These are phyloP conservation scores for Phrynocephalus forsythii DNA, from an alignment of 2,797 vertebrate species.

Conservation along the genomic window DNA sequence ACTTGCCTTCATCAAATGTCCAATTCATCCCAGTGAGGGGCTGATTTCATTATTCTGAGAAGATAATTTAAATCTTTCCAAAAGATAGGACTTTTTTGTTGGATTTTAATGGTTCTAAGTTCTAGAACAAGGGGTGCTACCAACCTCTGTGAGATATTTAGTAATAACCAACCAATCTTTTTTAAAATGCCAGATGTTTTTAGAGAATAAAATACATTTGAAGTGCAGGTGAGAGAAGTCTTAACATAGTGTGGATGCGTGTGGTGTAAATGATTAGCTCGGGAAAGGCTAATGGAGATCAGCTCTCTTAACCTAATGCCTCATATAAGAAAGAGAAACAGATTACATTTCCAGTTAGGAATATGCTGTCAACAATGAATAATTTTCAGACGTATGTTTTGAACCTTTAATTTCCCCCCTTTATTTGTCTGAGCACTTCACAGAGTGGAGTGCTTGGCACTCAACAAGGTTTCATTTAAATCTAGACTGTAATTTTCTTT, in stretches of 20 bases:
- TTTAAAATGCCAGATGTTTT: not conserved
- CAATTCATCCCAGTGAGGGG: not conserved
- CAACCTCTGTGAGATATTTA: not conserved
- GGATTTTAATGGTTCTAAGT: not conserved
- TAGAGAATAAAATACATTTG: not conserved
- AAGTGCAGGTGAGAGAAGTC: not conserved
- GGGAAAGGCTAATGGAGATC: constrained; percentile 1
- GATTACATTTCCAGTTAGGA: not conserved
- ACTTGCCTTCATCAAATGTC: not conserved
- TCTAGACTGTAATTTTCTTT: not conserved
- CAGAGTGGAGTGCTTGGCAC: too few relatives aligned
- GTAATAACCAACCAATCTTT: not conserved
- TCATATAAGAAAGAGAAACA: constrained; percentile 8
- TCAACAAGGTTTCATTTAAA: not conserved
- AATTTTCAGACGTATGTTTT: not conserved
- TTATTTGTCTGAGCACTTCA: not conserved
- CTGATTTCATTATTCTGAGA: constrained; percentile 2
- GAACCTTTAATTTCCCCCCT: not conserved
- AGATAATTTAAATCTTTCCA: not conserved
- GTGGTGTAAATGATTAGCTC: not conserved
- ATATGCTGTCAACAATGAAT: constrained; percentile 5
- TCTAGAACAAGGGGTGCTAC: not conserved
- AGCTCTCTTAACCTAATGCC: constrained; percentile 19
- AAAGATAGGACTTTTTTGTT: not conserved
- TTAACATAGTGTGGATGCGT: not conserved